A percentile compares a stretch with the other conserved stretches of the same genome.
These are phyloP conservation scores for Bicyclus anynana DNA, from an alignment of 1,140 invertebrate species.

Conservation along the genomic window DNA sequence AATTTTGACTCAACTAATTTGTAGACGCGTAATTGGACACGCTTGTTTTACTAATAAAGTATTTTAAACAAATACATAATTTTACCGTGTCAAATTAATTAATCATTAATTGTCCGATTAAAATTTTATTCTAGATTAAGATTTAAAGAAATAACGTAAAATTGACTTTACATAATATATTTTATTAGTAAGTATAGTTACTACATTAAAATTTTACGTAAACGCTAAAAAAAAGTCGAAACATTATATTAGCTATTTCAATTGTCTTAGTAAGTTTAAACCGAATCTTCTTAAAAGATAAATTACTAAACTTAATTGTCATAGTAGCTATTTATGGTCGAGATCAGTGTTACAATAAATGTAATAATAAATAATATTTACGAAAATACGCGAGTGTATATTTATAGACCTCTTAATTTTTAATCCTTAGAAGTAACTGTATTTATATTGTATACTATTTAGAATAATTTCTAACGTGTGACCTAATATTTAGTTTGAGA, in stretches of 20 bases:
- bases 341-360: conserved; percentile 22
- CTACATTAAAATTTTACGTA: conserved; percentile 62
- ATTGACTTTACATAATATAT: conserved; percentile 59
- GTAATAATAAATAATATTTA: no score
- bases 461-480: conserved; percentile 25
- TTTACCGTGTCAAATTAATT: conserved; percentile 18
- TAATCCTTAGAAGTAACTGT: conserved; percentile 36
- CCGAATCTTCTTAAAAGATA: neutral
- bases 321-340: conserved; percentile 31
- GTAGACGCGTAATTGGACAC: no score
- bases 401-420: conserved; percentile 50
- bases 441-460: conserved; percentile 36
- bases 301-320: conserved; percentile 16
- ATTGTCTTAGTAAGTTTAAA: neutral
- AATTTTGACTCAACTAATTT: neutral
- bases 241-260: conserved; percentile 18
- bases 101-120: conserved; percentile 46
- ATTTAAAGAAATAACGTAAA: conserved; percentile 52
- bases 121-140: conserved; percentile 16
- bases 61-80: conserved; percentile 6
- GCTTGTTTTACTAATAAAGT: neutral
- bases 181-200: conserved; percentile 65
- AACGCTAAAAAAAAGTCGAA: conserved; percentile 42
- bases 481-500: conserved; percentile 10
- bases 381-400: conserved; percentile 2